Conservation (phyloP, 2,113 vertebrate species). For the Archilochus colubris region DNA sequence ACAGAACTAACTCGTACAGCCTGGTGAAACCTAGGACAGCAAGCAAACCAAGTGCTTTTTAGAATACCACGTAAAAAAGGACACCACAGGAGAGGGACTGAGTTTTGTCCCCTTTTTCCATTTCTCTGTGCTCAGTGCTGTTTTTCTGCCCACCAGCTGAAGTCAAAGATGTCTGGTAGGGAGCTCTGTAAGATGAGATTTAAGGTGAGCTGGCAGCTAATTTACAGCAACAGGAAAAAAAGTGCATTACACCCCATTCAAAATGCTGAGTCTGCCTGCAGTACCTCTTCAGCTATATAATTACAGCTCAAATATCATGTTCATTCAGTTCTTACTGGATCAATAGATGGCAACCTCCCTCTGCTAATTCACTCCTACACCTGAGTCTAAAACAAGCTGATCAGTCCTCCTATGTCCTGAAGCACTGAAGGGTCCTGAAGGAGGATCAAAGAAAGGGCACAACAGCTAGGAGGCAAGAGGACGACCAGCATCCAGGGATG, state of each 20-base stretch:
- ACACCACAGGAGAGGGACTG: background rate
- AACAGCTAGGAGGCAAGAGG: background rate
- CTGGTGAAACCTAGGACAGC: background rate
- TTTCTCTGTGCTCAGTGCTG: background rate
- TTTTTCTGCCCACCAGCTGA: background rate
- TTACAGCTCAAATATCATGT: constrained; percentile 40
- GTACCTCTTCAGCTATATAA: background rate
- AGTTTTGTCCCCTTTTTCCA: background rate
- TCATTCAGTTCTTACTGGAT: constrained; percentile 23
- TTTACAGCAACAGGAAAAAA: constrained; percentile 1
- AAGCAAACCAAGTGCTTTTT: background rate
- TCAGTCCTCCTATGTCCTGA: background rate
- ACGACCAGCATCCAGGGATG: background rate
- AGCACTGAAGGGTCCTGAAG: background rate
- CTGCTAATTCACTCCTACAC: background rate
- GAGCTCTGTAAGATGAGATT: background rate
- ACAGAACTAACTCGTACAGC: background rate
- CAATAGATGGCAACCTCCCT: background rate
- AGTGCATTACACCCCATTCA: background rate
- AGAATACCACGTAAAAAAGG: background rate
- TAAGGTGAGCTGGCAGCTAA: background rate
- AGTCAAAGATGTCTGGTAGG: background rate
- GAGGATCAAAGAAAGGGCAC: background rate
- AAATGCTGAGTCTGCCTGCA: constrained; percentile 25
- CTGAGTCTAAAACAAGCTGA: background rate